phyloP scores from a whole-genome alignment of 64 coral and sea anemone species.

The Porites lutea region DNA sequence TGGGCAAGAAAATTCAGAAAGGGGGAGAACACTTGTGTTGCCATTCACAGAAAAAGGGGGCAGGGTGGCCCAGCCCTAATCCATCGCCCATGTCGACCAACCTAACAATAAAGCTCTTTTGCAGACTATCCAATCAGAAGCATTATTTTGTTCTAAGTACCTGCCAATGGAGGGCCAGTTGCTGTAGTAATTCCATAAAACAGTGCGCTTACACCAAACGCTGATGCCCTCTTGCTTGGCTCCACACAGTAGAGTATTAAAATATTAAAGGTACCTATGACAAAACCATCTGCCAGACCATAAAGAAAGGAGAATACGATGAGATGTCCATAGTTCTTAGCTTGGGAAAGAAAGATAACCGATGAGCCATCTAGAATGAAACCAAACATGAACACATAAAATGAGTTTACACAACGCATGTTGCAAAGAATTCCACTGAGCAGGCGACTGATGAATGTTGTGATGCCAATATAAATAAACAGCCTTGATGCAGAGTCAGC shows the following conservation, averaged over 20 bases:
- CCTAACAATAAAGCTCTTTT: too few relatives aligned
- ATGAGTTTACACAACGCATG: conserved; percentile 20
- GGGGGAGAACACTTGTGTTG: too few relatives aligned
- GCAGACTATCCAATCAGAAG: too few relatives aligned
- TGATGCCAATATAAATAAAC: conserved; percentile 57
- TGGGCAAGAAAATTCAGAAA: too few relatives aligned
- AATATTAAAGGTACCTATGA: conserved; percentile 20
- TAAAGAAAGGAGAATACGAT: conserved; percentile 31
- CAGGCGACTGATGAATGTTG: conserved; percentile 23
- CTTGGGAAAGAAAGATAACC: conserved; percentile 5
- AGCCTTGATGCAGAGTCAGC: conserved; percentile 45
- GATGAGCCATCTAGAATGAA: conserved; percentile 27
- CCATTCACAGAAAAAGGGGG: too few relatives aligned
- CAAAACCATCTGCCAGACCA: conserved; percentile 35
- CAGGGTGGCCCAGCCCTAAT: too few relatives aligned
- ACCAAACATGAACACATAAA: conserved; percentile 31
- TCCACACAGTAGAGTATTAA: conserved; percentile 17
- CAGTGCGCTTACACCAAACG: conserved; percentile 56
- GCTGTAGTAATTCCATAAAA: background rate
- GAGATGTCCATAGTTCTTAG: conserved; percentile 46
- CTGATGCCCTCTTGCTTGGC: conserved; percentile 51
- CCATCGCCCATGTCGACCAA: too few relatives aligned
- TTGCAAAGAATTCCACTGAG: conserved; percentile 45
- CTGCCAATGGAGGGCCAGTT: conserved; percentile 59
- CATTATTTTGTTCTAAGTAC: conserved; percentile 11